These are phyloP conservation scores for Alouatta palliata DNA, from an alignment of 2,113 vertebrate species.

Conservation along the genomic window DNA sequence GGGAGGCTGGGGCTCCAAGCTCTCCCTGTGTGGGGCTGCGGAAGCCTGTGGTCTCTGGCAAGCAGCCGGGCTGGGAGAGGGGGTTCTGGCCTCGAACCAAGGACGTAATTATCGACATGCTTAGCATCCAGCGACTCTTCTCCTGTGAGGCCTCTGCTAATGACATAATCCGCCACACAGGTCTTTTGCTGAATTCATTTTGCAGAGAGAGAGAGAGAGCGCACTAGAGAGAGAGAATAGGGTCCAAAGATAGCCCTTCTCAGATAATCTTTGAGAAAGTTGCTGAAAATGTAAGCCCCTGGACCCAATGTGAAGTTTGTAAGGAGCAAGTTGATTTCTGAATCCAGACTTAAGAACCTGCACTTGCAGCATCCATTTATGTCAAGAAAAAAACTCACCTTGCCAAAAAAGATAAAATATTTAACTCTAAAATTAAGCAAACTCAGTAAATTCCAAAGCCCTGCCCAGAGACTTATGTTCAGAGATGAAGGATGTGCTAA, in stretches of 20 bases:
- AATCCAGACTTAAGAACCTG: neutral
- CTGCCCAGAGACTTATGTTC: neutral
- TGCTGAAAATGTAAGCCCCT: neutral
- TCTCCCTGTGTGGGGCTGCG: neutral
- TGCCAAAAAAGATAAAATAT: neutral
- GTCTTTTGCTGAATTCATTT: neutral
- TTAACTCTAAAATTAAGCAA: neutral
- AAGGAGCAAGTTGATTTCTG: neutral
- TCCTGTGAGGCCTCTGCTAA: constrained; percentile 58
- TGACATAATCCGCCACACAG: constrained; percentile 31
- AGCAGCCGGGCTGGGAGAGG: neutral
- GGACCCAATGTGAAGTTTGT: neutral
- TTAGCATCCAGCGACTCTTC: constrained; percentile 52
- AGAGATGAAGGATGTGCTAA: neutral
- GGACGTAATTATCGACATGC: constrained; percentile 66
- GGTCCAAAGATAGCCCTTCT: neutral
- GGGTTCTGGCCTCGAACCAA: constrained; percentile 69
- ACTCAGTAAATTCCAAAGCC: neutral
- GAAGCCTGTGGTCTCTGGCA: constrained; percentile 49
- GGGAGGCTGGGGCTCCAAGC: neutral
- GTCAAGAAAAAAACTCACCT: neutral
- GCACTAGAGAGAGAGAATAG: neutral
- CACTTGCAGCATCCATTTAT: neutral
- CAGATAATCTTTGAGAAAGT: neutral
- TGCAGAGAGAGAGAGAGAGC: too few relatives aligned